These are phyloP conservation scores for Lutraria rhynchaena DNA, from an alignment of 1,140 invertebrate genomes.

Conservation along the genomic window DNA sequence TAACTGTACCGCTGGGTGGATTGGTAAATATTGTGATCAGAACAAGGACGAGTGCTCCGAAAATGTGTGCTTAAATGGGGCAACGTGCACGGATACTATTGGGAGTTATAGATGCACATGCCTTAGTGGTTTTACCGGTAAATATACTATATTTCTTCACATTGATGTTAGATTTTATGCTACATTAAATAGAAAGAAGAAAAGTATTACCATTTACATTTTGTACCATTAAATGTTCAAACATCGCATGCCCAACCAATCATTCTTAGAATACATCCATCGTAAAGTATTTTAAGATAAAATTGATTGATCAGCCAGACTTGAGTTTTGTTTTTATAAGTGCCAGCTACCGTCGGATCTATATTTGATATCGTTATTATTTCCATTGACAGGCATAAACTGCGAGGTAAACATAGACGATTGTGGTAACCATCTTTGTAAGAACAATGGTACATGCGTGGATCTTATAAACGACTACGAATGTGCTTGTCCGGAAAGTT, in stretches of 20 bases:
- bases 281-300: too few species aligned
- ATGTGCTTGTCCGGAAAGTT: conserved; percentile 87
- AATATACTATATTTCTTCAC: neutral
- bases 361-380: too few species aligned
- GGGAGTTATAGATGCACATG: conserved; percentile 88
- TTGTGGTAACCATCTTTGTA: conserved; percentile 85
- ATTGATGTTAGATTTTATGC: too few species aligned
- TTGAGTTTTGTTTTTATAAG: too few species aligned
- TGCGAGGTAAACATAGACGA: conserved; percentile 33
- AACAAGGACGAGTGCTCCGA: conserved; percentile 85
- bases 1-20: conserved; percentile 87
- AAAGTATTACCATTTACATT: too few species aligned
- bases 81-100: conserved; percentile 31
- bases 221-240: too few species aligned
- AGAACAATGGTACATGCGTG: conserved; percentile 88
- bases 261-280: too few species aligned
- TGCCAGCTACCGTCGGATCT: too few species aligned
- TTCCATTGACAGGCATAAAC: too few species aligned
- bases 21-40: conserved; percentile 95
- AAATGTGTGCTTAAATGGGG: conserved; percentile 39
- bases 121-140: conserved; percentile 82
- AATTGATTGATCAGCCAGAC: too few species aligned
- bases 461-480: conserved; percentile 86
- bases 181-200: too few species aligned
- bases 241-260: too few species aligned